Percentiles rank a stretch among this genome's conserved stretches.
These are phyloP conservation scores for Salvelinus namaycush DNA, from an alignment of 2,113 vertebrate species.

Conservation along the genomic window DNA sequence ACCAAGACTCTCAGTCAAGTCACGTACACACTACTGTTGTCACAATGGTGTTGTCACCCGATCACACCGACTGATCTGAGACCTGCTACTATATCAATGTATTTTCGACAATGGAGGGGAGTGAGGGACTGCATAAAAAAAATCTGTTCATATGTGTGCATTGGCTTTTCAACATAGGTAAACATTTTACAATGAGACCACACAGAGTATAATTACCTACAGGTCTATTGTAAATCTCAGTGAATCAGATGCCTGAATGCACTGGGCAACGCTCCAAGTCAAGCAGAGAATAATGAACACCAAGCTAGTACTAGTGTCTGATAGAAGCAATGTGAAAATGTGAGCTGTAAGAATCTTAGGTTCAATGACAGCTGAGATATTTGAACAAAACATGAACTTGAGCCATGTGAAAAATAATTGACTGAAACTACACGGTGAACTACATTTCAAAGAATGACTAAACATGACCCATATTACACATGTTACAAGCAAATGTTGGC, in stretches of 20 bases:
- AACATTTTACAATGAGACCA: neutral
- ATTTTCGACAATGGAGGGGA: neutral
- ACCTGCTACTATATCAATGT: neutral
- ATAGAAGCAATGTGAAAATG: neutral
- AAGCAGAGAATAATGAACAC: constrained; percentile 54
- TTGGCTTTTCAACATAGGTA: neutral
- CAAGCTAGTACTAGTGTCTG: neutral
- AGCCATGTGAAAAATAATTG: constrained; percentile 1
- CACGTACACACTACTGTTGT: constrained; percentile 12
- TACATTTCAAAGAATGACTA: neutral
- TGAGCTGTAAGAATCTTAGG: constrained; percentile 21
- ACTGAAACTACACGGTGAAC: neutral
- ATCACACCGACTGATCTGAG: neutral
- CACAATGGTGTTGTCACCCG: constrained; percentile 11
- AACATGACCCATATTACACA: neutral
- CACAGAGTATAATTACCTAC: constrained; percentile 46
- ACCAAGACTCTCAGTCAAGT: constrained; percentile 39
- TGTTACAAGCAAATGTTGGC: neutral
- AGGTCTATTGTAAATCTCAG: constrained; percentile 53
- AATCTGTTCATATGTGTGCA: neutral
- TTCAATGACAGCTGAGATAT: constrained; percentile 13
- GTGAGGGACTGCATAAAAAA: neutral
- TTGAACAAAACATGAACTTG: neutral
- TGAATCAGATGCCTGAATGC: constrained; percentile 55
- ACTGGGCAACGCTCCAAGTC: constrained; percentile 54